Base-by-base conservation (phyloP, 2,797 vertebrate genomes). In the Hephaestus fuliginosus region DNA sequence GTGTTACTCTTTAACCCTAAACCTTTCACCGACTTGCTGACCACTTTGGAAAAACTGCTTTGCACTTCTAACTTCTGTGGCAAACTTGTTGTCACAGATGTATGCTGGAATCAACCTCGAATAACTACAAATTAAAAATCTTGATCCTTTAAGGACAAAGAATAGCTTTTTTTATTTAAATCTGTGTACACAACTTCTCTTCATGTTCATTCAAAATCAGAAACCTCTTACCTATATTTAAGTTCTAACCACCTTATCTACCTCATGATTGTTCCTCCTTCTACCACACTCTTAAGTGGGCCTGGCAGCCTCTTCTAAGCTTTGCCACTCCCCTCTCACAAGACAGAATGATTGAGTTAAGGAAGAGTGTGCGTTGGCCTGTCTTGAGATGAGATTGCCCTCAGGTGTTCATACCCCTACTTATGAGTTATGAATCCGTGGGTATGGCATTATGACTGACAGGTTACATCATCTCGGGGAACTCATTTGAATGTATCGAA, bases 311-410 rank as follows among this genome's bases (percentile, higher is more conserved):
- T 64, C 33, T 65, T 70, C 62, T 28, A 83, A 76, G 41, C 70
- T 60, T 66, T 87, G 69, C 68, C 83, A 71, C 82, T 85, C 84
- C 77, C 28, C 70, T 66, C 74, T 17, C 39, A 76, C 39, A 30
- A 62, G 61, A 52, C 30, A 74, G 41, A 74, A 49, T 68, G 56
- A 86, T 8, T 80, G 56, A 66, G 56, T 86, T 70, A 73, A 60
- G 17, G 39, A 63, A 48, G 14, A 80, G 33, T 88, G 9, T 74
- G 43, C 69, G 68, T 75, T 82, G 67, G 51, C 72, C 14, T 36
- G 56, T 65, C 41, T 71, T 67, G 49, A 78, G 33, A 56, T 74
- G 43, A 65, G 68, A 53, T 48, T 80, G 5, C 51, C 60, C n/a
- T 15, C 3, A 14, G 46, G 48, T 33, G 22, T 52, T 74, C 65